Conservation (phyloP, 2,888 invertebrate species). For the Aphodius granarius region DNA sequence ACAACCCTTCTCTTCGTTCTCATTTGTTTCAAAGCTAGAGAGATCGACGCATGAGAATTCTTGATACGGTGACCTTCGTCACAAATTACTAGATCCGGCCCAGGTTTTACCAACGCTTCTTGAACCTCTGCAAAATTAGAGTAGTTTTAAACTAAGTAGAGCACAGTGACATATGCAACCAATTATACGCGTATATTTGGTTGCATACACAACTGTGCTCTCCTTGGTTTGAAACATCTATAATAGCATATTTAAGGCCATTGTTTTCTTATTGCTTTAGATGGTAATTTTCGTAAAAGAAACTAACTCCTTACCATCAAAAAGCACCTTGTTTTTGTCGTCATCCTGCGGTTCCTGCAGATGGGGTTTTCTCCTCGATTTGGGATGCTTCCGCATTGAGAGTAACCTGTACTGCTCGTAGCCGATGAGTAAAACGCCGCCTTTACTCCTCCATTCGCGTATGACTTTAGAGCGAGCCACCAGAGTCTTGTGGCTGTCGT, state of each 20-base stretch:
- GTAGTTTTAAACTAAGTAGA: no score
- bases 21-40: conserved; percentile 93
- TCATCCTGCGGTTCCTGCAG: conserved; percentile 57
- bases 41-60: conserved; percentile 96
- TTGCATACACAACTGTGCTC: no score
- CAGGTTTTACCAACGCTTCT: conserved; percentile 82
- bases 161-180: no score
- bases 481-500: conserved; percentile 92
- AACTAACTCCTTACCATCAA: conserved; percentile 69
- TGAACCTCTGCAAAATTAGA: conserved; percentile 68
- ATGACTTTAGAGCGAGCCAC: conserved; percentile 85
- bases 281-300: no score
- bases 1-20: conserved; percentile 92
- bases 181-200: no score
- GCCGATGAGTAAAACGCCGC: conserved; percentile 94
- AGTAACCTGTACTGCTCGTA: conserved; percentile 95
- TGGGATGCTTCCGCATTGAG: conserved; percentile 74
- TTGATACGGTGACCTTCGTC: conserved; percentile 98
- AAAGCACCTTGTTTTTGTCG: conserved; percentile 69
- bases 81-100: conserved; percentile 92
- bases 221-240: no score
- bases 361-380: conserved; percentile 62
- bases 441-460: conserved; percentile 81
- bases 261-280: no score
- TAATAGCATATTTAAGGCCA: no score